A percentile compares a stretch with the other conserved stretches of the same genome.
phyloP scores from a whole-genome alignment of 2,113 vertebrate species.

The Trochalopteron elliotii region DNA sequence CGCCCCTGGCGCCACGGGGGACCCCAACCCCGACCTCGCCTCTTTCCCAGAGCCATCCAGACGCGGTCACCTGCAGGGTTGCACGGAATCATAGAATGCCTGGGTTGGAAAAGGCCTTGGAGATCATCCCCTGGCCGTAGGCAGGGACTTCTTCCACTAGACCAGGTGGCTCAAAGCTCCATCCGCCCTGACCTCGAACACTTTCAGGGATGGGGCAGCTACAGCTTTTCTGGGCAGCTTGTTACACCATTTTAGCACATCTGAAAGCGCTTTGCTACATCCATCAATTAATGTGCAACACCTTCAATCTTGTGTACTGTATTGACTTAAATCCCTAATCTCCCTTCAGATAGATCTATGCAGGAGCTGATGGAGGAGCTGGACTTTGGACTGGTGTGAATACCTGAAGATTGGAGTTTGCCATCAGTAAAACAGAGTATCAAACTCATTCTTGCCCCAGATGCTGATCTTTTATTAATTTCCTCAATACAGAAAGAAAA shows the following conservation, averaged over 20 bases:
- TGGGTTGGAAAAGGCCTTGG: neutral
- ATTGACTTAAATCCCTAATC: neutral
- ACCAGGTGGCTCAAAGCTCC: neutral
- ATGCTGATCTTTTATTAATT: constrained; percentile 51
- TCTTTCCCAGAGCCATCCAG: neutral
- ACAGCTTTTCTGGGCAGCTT: neutral
- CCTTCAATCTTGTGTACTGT: neutral
- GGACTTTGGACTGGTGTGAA: neutral
- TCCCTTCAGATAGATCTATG: neutral
- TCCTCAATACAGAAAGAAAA: constrained; percentile 4
- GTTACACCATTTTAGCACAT: neutral
- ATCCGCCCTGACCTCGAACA: neutral
- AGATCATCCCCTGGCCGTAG: neutral
- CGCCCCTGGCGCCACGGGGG: rapidly evolving
- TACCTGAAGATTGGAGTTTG: neutral
- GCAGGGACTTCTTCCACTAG: neutral
- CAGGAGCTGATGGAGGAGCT: neutral
- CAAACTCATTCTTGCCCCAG: neutral
- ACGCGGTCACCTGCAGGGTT: neutral
- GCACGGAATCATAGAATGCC: neutral
- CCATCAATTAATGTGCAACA: neutral
- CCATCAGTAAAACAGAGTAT: neutral
- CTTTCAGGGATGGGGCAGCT: neutral
- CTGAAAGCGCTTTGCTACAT: neutral
- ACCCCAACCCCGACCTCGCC: neutral